A percentile compares a stretch with the other conserved stretches of the same genome.
These are phyloP conservation scores for Cylloceria caligata DNA, from an alignment of 2,888 invertebrate genomes.

Conservation along the genomic window DNA sequence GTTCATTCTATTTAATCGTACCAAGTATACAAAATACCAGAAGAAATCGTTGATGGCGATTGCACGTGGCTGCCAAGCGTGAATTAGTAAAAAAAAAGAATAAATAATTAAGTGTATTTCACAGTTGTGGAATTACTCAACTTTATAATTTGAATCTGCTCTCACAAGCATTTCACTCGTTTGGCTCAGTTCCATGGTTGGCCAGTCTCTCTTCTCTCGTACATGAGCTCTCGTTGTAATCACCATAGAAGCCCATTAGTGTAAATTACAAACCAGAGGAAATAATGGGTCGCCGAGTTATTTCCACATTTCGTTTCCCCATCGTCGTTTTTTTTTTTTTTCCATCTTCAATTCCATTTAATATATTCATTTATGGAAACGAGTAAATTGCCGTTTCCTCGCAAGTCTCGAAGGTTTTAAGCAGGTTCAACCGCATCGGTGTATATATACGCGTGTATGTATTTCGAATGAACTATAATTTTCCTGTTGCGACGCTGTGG, in stretches of 20 bases:
- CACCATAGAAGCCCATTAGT: slow-evolving; percentile 30
- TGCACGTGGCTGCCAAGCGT: background rate
- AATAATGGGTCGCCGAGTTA: slow-evolving; percentile 11
- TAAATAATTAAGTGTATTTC: background rate
- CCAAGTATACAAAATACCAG: background rate
- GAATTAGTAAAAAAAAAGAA: background rate
- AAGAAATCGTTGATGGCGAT: background rate
- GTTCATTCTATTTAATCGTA: background rate
- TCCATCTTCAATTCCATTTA: background rate
- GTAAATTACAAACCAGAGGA: slow-evolving; percentile 42
- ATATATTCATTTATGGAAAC: slow-evolving; percentile 50
- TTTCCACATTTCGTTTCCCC: slow-evolving; percentile 33
- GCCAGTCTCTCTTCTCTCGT: background rate
- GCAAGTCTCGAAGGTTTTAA: background rate
- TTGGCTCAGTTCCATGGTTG: background rate
- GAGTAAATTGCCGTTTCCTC: slow-evolving; percentile 29
- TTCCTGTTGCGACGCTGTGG: background rate
- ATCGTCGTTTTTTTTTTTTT: background rate
- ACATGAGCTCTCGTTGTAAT: slow-evolving; percentile 14
- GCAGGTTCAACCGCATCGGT: slow-evolving; percentile 2
- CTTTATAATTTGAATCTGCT: background rate
- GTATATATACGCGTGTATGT: slow-evolving; percentile 5
- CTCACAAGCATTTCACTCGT: slow-evolving; percentile 2
- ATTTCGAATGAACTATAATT: slow-evolving; percentile 9
- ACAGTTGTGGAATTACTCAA: background rate